Conservation (phyloP, 2,797 vertebrate species). For the Acropternis orthonyx region DNA sequence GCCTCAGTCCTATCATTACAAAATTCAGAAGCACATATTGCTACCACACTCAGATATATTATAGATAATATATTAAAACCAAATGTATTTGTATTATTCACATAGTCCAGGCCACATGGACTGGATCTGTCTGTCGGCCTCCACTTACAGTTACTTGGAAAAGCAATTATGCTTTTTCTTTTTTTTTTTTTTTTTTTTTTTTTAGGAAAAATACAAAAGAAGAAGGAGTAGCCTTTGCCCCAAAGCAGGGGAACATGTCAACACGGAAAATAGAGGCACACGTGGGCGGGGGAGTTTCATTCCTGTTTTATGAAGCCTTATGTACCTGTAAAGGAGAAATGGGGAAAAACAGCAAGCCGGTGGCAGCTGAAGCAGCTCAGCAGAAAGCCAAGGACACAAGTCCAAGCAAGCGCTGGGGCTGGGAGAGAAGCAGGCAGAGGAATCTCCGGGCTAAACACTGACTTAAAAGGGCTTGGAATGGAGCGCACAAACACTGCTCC, state of each 20-base stretch:
- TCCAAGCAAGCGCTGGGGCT: not conserved
- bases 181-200: not conserved
- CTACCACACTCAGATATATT: rapidly evolving
- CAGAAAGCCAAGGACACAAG: not conserved
- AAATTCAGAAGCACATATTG: not conserved
- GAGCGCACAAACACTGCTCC: not conserved
- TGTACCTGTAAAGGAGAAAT: not conserved
- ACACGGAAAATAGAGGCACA: not conserved
- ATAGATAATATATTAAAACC: not conserved
- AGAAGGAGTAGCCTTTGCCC: not conserved
- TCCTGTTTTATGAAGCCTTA: not conserved
- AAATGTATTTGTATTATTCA: not conserved
- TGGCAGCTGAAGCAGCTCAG: not conserved
- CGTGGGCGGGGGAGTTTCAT: conserved; percentile 31
- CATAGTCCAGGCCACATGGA: not conserved
- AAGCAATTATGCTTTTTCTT: not conserved
- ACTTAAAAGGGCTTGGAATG: not conserved
- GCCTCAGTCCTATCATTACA: not conserved
- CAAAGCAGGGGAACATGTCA: conserved; percentile 14
- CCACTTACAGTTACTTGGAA: not conserved
- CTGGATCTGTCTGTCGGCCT: not conserved
- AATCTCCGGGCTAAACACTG: not conserved
- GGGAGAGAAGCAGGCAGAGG: not conserved
- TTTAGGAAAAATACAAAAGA: not conserved
- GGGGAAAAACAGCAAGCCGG: not conserved